Evolutionary conservation across 2,888 invertebrate species (phyloP), one percentile per base, ranked within the genome.

Genomic region (Agrochola circellaris): DNA sequence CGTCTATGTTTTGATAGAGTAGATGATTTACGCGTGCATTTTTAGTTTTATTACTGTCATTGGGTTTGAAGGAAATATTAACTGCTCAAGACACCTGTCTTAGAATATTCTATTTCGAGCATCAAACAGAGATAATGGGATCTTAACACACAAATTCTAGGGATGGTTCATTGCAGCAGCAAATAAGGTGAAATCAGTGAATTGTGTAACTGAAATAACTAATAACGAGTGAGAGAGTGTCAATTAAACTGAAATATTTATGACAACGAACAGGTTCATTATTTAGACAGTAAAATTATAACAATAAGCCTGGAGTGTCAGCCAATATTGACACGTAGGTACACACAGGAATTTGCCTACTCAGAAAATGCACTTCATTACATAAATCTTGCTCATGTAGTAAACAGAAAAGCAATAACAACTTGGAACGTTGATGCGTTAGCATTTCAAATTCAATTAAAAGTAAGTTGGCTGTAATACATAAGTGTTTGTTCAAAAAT

Each of bases 11-110:
- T 76, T 77, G 72, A 75, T 73, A 38, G 61, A 56, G 38, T 61
- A n/a, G n/a, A 76, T 79, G 75, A 79, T 86, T 88, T 82, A 80
- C 62, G 60, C 48, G 72, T 73, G 73, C 69, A 73, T 82, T 80
- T 74, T 62, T 76, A 73, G 65, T 71, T 84, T 84, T 85, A 85
- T 72, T 60, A 79, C 62, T 54, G 61, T 74, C 71, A 69, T 65
- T 54, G 69, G 73, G 58, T 71, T 77, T 74, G 56, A 67, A 71
- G 74, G 67, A 69, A 81, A 68, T 77, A 80, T 81, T 61, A 74
- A 82, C 62, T 58, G 48, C 26, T 75, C n/a, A n/a, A 64, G 60
- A 71, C 23, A 54, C 34, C 34, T 34, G 34, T 34, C 26, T 73
- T 77, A 62, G 54, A 61, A 61, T 76, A 45, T 70, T 61, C 51